Base-by-base conservation (phyloP, 1,140 invertebrate genomes). In the Wiebesia pumilae region DNA sequence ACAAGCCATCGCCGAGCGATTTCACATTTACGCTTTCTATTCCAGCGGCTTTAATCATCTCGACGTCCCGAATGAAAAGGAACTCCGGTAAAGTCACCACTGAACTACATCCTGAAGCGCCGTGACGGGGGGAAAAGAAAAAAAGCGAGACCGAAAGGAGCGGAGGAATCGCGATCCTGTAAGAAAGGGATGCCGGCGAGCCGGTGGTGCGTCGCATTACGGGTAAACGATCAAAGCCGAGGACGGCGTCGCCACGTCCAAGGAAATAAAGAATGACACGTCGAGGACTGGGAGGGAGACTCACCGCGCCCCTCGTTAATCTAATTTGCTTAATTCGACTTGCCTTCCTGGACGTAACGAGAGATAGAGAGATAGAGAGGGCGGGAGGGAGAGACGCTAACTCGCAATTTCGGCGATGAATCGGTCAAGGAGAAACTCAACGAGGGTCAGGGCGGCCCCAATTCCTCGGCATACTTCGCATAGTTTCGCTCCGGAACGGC, bases 371-470 rank as follows among this genome's bases (percentile, higher is more conserved):
- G 82, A 19, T 14, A 75, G 73, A 43, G 40, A 47, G 38, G 30
- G 80, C 14, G 62, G 30, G 33, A 40, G 75, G 47, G 83, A 21
- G 33, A 47, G 51, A 81, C 79, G 35, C 4, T 30, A 35, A 62
- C 33, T 78, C 35, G 73, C 33, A 79, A 84, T 79, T 79, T 62
- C n/a, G 83, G 9, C 83, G 75, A 84, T 81, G 77, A 85, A 71
- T 47, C 77, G 84, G 78, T 81, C 84, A 81, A 85, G 84, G 78
- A 85, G 84, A 85, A 81, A 85, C 67, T 84, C 83, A 84, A 84
- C 83, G 40, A 84, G 73, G 73, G 75, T 78, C 38, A 35, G 38
- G 51, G 19, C 10, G 51, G 10, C 51, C 19, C n/a, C 1, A 78
- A 10, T 16, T 54, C 38, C 27, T 30, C 27, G 65, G 30, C 35